These are phyloP conservation scores for Lordiphosa collinella DNA, from an alignment of 1,140 invertebrate species.

Conservation along the genomic window DNA sequence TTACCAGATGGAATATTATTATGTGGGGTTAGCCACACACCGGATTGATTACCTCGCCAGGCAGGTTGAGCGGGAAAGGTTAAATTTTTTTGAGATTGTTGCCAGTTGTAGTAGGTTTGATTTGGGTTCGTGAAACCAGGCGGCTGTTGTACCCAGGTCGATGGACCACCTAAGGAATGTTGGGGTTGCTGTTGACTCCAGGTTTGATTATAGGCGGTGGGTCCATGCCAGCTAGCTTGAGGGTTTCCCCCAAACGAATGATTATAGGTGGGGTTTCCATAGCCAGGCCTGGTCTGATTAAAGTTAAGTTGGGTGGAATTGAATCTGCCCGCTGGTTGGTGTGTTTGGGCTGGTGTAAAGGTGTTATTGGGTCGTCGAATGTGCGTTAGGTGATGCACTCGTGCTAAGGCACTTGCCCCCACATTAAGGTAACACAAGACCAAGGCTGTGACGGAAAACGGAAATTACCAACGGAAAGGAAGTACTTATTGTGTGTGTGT, in stretches of 20 bases:
- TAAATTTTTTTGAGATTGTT: neutral
- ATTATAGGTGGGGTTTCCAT: neutral
- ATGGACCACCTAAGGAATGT: neutral
- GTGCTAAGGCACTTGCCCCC: conserved; percentile 3
- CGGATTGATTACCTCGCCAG: neutral
- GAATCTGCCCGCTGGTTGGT: conserved; percentile 1
- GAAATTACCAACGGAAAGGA: neutral
- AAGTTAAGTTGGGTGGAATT: conserved; percentile 4
- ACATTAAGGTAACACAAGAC: conserved; percentile 22
- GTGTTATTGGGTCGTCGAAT: conserved; percentile 23
- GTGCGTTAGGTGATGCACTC: neutral
- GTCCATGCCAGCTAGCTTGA: neutral
- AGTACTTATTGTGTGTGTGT: neutral
- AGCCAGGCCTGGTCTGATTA: neutral
- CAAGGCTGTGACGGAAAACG: conserved; percentile 24
- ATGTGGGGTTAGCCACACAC: neutral
- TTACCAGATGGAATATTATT: neutral
- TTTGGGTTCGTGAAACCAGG: neutral
- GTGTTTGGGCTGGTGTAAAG: conserved; percentile 20
- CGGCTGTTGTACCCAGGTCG: no score
- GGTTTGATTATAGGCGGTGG: neutral
- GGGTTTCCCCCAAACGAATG: neutral
- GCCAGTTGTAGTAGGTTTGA: neutral
- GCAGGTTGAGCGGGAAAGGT: neutral
- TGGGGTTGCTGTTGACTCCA: neutral